A percentile compares a stretch with the other conserved stretches of the same genome.
Conservation (phyloP, 2,888 invertebrate species). For the Phoronis australis region DNA sequence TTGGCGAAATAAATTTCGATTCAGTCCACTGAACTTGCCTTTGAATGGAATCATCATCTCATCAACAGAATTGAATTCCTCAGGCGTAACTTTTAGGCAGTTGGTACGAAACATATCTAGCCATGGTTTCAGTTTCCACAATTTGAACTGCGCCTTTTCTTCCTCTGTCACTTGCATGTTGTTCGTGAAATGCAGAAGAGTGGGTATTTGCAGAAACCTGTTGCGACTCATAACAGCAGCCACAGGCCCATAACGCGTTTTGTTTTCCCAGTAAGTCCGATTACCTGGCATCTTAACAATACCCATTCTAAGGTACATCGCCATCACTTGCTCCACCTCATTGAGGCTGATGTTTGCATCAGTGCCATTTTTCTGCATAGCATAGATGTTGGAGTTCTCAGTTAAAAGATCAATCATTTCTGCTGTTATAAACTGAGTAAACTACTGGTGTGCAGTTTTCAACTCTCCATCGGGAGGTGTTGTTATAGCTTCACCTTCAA, state of each 20-base stretch:
- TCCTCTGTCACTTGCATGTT: constrained; percentile 6
- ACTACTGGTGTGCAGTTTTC: constrained; percentile 3
- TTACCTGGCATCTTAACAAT: constrained; percentile 8
- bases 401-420: background rate
- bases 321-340: constrained; percentile 13
- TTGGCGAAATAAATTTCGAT: constrained; percentile 14
- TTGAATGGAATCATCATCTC: constrained; percentile 37
- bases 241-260: constrained; percentile 6
- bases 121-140: constrained; percentile 16
- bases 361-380: constrained; percentile 4
- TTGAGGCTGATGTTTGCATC: constrained; percentile 1
- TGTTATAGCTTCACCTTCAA: too few relatives aligned
- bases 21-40: constrained; percentile 15
- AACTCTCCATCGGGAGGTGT: background rate
- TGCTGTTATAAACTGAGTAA: constrained; percentile 1
- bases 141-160: constrained; percentile 3
- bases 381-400: constrained; percentile 6
- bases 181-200: constrained; percentile 12
- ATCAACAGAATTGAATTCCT: constrained; percentile 28
- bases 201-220: constrained; percentile 9
- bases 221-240: constrained; percentile 15
- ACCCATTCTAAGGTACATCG: constrained; percentile 15
- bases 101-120: constrained; percentile 8
- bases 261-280: constrained; percentile 11
- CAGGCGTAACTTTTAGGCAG: constrained; percentile 22